Conservation (phyloP, 2,888 invertebrate genomes). For the Axea sp. region DNA sequence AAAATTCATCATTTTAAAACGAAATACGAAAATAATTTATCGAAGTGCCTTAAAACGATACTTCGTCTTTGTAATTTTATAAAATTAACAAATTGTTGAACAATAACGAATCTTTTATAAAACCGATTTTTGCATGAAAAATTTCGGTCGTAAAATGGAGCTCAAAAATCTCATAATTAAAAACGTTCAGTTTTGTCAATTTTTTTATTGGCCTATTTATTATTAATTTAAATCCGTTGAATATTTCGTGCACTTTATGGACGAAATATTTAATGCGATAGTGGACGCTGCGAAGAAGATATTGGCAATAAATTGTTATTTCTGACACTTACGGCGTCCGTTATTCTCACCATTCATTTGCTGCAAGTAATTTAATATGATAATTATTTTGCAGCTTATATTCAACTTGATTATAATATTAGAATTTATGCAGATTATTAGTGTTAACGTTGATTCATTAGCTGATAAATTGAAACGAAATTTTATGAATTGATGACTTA, state of each 20-base stretch:
- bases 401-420: constrained; percentile 38
- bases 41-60: constrained; percentile 32
- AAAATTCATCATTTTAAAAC: constrained; percentile 47
- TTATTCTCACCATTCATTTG: constrained; percentile 38
- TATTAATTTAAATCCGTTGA: constrained; percentile 30
- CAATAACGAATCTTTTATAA: constrained; percentile 16
- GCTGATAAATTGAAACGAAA: constrained; percentile 37
- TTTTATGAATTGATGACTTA: constrained; percentile 39
- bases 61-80: constrained; percentile 33
- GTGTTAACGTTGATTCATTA: constrained; percentile 19
- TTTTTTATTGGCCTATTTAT: constrained; percentile 28
- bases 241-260: constrained; percentile 26
- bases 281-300: constrained; percentile 29
- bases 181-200: constrained; percentile 15
- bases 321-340: constrained; percentile 41
- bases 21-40: constrained; percentile 27
- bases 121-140: constrained; percentile 22
- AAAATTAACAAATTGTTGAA: constrained; percentile 32
- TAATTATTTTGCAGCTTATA: constrained; percentile 50
- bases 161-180: constrained; percentile 8
- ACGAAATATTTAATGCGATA: constrained; percentile 36
- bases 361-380: constrained; percentile 35
- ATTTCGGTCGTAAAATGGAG: constrained; percentile 8
- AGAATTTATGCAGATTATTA: constrained; percentile 35
- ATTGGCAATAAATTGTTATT: constrained; percentile 46